A percentile compares a stretch with the other conserved stretches of the same genome.
phyloP scores from a whole-genome alignment of 1,140 invertebrate genomes.

The Brachystomella parvula region DNA sequence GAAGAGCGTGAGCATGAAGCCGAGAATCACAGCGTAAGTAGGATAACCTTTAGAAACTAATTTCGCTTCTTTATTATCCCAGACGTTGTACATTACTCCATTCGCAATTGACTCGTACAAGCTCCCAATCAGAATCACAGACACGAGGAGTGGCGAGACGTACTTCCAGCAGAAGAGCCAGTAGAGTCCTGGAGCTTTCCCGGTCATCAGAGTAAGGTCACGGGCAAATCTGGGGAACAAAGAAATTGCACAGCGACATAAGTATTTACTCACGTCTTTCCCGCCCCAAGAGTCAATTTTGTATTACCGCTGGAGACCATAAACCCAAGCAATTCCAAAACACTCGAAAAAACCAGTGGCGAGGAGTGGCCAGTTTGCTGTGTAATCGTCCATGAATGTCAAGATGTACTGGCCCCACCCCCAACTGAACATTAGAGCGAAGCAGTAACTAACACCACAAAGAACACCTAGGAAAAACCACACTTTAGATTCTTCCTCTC shows the following conservation, averaged over 20 bases:
- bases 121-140: slow-evolving; percentile 56
- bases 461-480: background rate
- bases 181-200: slow-evolving; percentile 69
- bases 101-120: background rate
- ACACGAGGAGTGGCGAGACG: slow-evolving; percentile 78
- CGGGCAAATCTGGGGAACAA: slow-evolving; percentile 63
- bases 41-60: slow-evolving; percentile 61
- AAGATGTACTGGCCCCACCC: slow-evolving; percentile 14
- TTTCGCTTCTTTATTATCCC: background rate
- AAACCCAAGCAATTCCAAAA: slow-evolving; percentile 83
- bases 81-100: background rate
- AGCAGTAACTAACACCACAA: background rate
- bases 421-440: slow-evolving; percentile 5
- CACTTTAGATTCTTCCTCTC: no score
- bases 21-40: slow-evolving; percentile 61
- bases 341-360: slow-evolving; percentile 91
- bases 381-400: slow-evolving; percentile 13
- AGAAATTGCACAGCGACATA: background rate
- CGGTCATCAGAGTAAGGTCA: slow-evolving; percentile 90
- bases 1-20: slow-evolving; percentile 61
- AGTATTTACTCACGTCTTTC: no score
- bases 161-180: slow-evolving; percentile 93
- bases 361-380: slow-evolving; percentile 69
- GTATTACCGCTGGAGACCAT: slow-evolving; percentile 86
- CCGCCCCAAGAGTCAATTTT: no score